These are phyloP conservation scores for Proisotoma minuta DNA, from an alignment of 2,888 invertebrate species.

Conservation along the genomic window DNA sequence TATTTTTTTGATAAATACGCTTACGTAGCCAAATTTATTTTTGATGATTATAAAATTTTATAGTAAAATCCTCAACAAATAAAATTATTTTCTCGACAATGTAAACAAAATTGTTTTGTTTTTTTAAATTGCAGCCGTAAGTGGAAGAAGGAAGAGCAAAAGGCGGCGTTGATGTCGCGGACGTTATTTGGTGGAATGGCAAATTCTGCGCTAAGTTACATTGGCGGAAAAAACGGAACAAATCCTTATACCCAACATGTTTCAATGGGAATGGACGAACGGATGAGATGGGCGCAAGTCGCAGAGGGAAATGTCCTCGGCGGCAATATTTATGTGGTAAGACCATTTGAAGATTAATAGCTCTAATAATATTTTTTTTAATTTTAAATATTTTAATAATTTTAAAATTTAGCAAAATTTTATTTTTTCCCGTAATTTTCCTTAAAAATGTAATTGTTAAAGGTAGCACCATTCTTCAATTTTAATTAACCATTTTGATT, in stretches of 20 bases:
- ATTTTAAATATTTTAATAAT: too few relatives aligned
- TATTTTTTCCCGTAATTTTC: too few relatives aligned
- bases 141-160: conserved; percentile 80
- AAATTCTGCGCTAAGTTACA: conserved; percentile 51
- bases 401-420: too few relatives aligned
- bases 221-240: conserved; percentile 62
- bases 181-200: conserved; percentile 85
- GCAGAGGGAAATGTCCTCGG: conserved; percentile 58
- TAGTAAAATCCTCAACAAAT: too few relatives aligned
- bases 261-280: conserved; percentile 69
- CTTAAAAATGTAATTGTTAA: too few relatives aligned
- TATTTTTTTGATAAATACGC: neutral
- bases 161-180: conserved; percentile 58
- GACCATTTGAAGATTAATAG: conserved; percentile 15
- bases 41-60: too few relatives aligned
- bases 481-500: conserved; percentile 6
- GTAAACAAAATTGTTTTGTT: too few relatives aligned
- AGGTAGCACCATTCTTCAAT: neutral
- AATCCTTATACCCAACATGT: conserved; percentile 55
- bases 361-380: neutral
- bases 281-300: conserved; percentile 82
- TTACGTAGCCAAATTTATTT: neutral
- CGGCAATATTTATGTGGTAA: conserved; percentile 50
- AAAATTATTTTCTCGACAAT: too few relatives aligned
- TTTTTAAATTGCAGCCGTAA: conserved; percentile 64